Evolutionary conservation across 2,113 vertebrate genomes (phyloP).

Genomic region (Spea bombifrons): DNA sequence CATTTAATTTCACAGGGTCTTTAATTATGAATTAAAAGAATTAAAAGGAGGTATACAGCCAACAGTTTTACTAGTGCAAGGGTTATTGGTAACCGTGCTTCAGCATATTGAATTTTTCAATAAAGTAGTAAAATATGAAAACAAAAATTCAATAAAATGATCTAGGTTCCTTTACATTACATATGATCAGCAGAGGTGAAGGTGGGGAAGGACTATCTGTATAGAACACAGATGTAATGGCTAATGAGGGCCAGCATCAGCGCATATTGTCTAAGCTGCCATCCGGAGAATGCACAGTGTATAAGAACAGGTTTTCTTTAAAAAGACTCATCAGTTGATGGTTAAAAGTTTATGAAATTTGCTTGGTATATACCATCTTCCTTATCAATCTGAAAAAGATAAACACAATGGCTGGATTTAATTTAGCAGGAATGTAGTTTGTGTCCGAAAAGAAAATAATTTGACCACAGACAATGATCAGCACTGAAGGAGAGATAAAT

Average conservation of each 20-base stretch:
- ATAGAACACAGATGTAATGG: conserved; percentile 39
- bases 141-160: conserved; percentile 26
- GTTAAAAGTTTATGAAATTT: conserved; percentile 50
- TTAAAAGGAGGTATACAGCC: no score
- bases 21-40: not conserved
- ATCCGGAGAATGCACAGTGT: not conserved
- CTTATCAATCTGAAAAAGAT: conserved; percentile 49
- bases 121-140: conserved; percentile 24
- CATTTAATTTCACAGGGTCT: not conserved
- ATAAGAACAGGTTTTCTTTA: not conserved
- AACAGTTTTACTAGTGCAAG: no score
- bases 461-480: no score
- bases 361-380: conserved; percentile 24
- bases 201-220: not conserved
- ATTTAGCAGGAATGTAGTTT: no score
- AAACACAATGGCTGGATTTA: not conserved
- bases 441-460: no score
- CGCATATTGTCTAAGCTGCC: not conserved
- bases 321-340: not conserved
- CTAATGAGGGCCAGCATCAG: not conserved
- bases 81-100: not conserved
- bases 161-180: conserved; percentile 5
- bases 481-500: no score
- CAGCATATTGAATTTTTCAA: not conserved
- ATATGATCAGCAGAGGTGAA: not conserved